Conservation (phyloP, 2,888 invertebrate genomes). For the Carabus problematicus region DNA sequence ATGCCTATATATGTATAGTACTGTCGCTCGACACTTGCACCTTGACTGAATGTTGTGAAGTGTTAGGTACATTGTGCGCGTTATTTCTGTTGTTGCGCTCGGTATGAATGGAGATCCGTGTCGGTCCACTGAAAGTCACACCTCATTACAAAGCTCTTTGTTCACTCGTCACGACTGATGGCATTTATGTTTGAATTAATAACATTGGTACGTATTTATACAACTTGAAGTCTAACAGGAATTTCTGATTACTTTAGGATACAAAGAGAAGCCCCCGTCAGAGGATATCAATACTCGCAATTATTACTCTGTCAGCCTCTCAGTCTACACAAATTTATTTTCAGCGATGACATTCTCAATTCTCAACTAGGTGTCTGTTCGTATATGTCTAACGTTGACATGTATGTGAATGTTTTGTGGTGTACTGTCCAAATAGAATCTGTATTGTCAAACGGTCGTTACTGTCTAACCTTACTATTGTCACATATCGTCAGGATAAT, state of each 20-base stretch:
- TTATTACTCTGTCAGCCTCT: slow-evolving; percentile 3
- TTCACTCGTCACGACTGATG: slow-evolving; percentile 30
- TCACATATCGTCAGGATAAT: too few relatives aligned
- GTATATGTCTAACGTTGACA: background rate
- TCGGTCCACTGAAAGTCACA: slow-evolving; percentile 30
- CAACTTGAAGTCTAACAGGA: slow-evolving; percentile 29
- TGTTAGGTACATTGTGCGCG: slow-evolving; percentile 16
- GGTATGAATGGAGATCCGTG: slow-evolving; percentile 14
- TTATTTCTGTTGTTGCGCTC: background rate
- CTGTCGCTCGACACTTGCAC: background rate
- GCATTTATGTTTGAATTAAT: slow-evolving; percentile 31
- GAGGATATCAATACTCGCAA: slow-evolving; percentile 25
- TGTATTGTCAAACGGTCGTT: too few relatives aligned
- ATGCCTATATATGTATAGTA: background rate
- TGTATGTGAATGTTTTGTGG: too few relatives aligned
- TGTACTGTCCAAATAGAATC: too few relatives aligned
- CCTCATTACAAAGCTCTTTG: slow-evolving; percentile 32
- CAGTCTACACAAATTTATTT: background rate
- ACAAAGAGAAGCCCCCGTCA: background rate
- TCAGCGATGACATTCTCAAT: background rate
- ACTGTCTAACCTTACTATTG: too few relatives aligned
- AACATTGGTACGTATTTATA: slow-evolving; percentile 27
- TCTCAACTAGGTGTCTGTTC: background rate
- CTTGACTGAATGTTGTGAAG: background rate
- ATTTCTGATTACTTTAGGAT: slow-evolving; percentile 20